Conservation (phyloP, 1,140 invertebrate genomes). For the Forficula auricularia region DNA sequence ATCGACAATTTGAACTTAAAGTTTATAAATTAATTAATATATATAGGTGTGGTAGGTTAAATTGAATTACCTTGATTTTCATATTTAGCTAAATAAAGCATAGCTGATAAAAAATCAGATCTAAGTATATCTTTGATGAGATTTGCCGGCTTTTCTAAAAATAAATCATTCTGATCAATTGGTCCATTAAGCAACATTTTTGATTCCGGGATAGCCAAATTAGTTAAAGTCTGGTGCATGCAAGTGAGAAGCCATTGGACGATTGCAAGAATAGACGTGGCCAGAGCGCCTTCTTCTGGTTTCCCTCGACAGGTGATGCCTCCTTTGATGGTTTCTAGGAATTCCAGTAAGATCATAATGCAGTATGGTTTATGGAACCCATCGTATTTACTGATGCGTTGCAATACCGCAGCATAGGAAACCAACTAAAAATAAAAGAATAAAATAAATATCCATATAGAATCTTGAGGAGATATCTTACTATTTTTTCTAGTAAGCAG, state of each 20-base stretch:
- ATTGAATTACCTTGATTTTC: constrained; percentile 36
- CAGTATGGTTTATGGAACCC: constrained; percentile 77
- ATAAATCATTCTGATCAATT: constrained; percentile 28
- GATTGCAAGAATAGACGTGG: constrained; percentile 53
- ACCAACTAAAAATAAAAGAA: constrained; percentile 40
- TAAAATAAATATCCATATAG: not conserved
- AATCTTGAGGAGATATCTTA: too few species aligned
- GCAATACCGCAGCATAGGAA: constrained; percentile 72
- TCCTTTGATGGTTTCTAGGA: constrained; percentile 52
- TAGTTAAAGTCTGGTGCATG: constrained; percentile 39
- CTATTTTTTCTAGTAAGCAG: not conserved
- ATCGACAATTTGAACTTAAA: too few species aligned
- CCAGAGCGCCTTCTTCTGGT: constrained; percentile 60
- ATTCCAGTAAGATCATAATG: constrained; percentile 66
- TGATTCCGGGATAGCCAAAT: constrained; percentile 15
- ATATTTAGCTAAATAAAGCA: constrained; percentile 65
- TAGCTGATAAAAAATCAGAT: constrained; percentile 58
- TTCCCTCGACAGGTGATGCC: constrained; percentile 51
- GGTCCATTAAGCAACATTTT: constrained; percentile 30
- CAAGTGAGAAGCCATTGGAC: constrained; percentile 70
- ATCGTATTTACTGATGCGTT: constrained; percentile 75
- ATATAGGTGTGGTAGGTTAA: not conserved
- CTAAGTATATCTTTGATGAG: constrained; percentile 50
- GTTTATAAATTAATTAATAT: constrained; percentile 1
- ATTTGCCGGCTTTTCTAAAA: constrained; percentile 49